These are phyloP conservation scores for Pocillopora grandis DNA, from an alignment of 92 coral and sea anemone genomes.

Conservation along the genomic window DNA sequence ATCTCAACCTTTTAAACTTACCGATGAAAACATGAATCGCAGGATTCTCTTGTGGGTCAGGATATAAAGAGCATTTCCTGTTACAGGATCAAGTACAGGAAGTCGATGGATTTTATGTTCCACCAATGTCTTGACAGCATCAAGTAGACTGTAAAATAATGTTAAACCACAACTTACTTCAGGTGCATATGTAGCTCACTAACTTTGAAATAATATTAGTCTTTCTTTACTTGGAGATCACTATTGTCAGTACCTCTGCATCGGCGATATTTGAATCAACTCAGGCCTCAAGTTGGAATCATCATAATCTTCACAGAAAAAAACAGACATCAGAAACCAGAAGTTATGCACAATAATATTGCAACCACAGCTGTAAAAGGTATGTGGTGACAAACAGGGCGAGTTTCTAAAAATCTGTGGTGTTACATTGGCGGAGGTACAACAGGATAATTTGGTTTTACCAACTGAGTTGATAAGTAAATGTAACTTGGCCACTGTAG, in stretches of 20 bases:
- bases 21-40: slow-evolving; percentile 77
- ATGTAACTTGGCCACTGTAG: too few relatives aligned
- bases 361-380: not conserved
- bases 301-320: slow-evolving; percentile 59
- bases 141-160: slow-evolving; percentile 69
- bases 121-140: slow-evolving; percentile 86
- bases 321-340: not conserved
- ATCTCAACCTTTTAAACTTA: slow-evolving; percentile 46
- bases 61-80: slow-evolving; percentile 90
- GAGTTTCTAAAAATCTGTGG: not conserved
- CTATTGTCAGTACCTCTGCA: slow-evolving; percentile 71
- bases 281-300: slow-evolving; percentile 67
- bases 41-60: slow-evolving; percentile 95
- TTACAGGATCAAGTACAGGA: slow-evolving; percentile 88
- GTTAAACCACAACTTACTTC: too few relatives aligned
- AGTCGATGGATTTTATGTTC: slow-evolving; percentile 93
- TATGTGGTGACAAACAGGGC: not conserved
- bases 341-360: not conserved
- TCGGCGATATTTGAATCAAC: slow-evolving; percentile 82
- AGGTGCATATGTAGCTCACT: too few relatives aligned
- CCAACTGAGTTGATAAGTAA: too few relatives aligned
- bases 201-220: too few relatives aligned
- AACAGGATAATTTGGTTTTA: not conserved
- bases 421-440: too few relatives aligned
- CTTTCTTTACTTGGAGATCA: too few relatives aligned